Base-by-base conservation (phyloP, 2,797 vertebrate genomes). In the Phoeniculus purpureus region DNA sequence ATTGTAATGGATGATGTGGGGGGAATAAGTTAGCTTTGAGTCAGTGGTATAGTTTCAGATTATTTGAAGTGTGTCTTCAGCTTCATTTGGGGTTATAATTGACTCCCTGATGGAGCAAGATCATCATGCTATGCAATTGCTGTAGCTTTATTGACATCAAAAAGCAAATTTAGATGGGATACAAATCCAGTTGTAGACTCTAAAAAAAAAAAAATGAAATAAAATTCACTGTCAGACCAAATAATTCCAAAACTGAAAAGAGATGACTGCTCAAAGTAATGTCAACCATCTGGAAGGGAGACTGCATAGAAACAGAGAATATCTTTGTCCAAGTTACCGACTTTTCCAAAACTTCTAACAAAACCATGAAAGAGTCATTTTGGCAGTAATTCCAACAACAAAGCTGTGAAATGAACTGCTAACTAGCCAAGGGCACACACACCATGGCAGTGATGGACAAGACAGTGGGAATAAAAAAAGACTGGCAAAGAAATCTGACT, bases 371-470 rank as follows among this genome's bases (percentile, higher is more conserved):
- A 31, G 12, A 71, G 64, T 62, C n/a, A 66, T 92, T 84, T 82
- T 92, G 87, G 83, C 91, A 92, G 58, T 34, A 80, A 71, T 71
- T 90, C 80, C 91, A 34, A 61, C n/a, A 67, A 65, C 54, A 76
- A 79, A 87, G 74, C 91, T 91, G 92, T 91, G 80, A 95, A 96
- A 88, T 91, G 75, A 87, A 71, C 87, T 80, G 81, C 73, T 93
- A 81, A 87, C 50, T 73, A 90, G 73, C 81, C 48, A 75, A 50
- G 79, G 84, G 43, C 86, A 76, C 60, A 25, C 13, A 60, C 15
- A 48, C 47, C 6, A 6, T 71, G 67, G 61, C 64, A 78, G 47
- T 79, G 67, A 78, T 94, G 85, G 65, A 92, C 48, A 75, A 87
- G 77, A 76, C 40, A 55, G 55, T 67, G n/a, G 32, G 61, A 88